Evolutionary conservation across 2,797 vertebrate species (phyloP).

Genomic region (Sebastes itinus): DNA sequence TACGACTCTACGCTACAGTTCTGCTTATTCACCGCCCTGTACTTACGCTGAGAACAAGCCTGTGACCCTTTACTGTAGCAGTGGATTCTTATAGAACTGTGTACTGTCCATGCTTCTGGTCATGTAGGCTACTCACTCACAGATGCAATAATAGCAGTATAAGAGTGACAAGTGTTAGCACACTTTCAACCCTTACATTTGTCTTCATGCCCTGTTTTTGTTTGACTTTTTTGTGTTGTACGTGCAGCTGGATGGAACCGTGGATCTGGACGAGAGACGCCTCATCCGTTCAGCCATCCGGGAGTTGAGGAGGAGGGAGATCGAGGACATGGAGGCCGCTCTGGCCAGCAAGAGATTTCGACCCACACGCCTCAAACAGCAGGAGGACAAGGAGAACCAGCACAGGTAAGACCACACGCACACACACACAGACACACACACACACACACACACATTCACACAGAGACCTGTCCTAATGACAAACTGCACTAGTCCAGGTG

Average conservation of each 20-base stretch:
- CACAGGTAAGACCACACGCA: conserved; percentile 79
- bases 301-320: conserved; percentile 90
- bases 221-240: neutral
- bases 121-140: neutral
- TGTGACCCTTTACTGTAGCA: conserved; percentile 11
- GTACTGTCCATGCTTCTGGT: neutral
- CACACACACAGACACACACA: neutral
- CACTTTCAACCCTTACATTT: neutral
- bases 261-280: conserved; percentile 92
- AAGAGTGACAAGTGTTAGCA: neutral
- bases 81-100: neutral
- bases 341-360: conserved; percentile 95
- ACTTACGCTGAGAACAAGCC: conserved; percentile 31
- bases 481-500: conserved; percentile 29
- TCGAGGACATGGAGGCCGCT: conserved; percentile 90
- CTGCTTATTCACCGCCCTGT: conserved; percentile 14
- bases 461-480: conserved; percentile 18
- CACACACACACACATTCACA: neutral
- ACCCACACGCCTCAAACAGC: conserved; percentile 80
- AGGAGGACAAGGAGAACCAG: conserved; percentile 95
- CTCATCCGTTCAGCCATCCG: conserved; percentile 92
- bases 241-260: conserved; percentile 89
- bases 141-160: conserved; percentile 9
- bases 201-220: neutral
- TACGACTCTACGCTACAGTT: neutral